phyloP scores from a whole-genome alignment of 2,888 invertebrate genomes.

The Hetaerina titia region DNA sequence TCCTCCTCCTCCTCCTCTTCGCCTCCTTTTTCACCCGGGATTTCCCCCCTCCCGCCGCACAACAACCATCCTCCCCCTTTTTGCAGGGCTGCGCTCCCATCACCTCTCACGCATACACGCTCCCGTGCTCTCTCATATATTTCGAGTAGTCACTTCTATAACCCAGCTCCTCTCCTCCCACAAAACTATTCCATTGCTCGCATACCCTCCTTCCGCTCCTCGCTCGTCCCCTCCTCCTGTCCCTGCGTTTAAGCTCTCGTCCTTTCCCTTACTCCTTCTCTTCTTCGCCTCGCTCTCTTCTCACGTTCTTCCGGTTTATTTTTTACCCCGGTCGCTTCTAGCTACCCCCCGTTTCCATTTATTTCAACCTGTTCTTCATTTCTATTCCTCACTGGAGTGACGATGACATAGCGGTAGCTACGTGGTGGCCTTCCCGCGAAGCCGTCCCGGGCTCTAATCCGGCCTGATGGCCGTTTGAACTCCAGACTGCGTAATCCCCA shows the following conservation, averaged over 20 bases:
- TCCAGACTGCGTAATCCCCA: too few species aligned
- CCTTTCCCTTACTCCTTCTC: background rate
- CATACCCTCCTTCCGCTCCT: background rate
- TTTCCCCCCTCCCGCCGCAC: background rate
- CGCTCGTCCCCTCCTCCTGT: background rate
- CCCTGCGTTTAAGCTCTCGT: background rate
- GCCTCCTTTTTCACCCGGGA: background rate
- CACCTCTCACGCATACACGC: background rate
- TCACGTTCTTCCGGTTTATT: background rate
- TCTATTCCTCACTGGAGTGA: background rate
- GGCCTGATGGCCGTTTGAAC: too few species aligned
- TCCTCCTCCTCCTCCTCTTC: background rate
- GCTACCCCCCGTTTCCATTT: background rate
- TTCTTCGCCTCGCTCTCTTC: background rate
- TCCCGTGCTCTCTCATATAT: background rate
- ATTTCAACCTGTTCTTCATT: background rate
- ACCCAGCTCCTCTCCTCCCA: background rate
- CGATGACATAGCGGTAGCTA: too few species aligned
- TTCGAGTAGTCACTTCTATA: conserved; percentile 1
- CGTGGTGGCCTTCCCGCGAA: too few species aligned
- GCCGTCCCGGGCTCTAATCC: too few species aligned
- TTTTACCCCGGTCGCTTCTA: background rate
- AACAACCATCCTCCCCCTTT: background rate
- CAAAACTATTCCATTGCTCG: background rate
- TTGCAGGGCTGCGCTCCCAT: background rate